Base-by-base conservation (phyloP, 2,888 invertebrate genomes). In the Mechanitis messenoides region DNA sequence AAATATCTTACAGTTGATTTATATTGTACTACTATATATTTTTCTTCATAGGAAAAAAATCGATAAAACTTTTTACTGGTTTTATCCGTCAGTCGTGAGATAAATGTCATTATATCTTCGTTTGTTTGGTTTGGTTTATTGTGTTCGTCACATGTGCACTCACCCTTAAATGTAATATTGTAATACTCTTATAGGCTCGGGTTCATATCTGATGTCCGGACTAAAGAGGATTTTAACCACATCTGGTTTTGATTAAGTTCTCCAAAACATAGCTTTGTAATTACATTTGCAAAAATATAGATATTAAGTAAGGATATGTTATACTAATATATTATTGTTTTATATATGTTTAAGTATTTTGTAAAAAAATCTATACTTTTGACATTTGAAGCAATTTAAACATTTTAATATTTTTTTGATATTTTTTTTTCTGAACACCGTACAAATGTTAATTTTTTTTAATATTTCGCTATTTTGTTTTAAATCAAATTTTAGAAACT, bases 181-280 rank as follows among this genome's bases (percentile, higher is more conserved):
- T 50, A 50, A 50, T 47, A 47, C 45, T 28, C 47, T 45, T 33
- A 38, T 57, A 50, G 35, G 38, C 46, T 33, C 28, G 35, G 45
- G 47, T 33, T 47, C 20, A 56, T 35, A 50, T 57, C 50, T 46
- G 57, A 57, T 38, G 50, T 20, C 35, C 57, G 20, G 28, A 38
- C 57, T 35, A 50, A 50, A 50, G 20, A 31, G 38, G 38, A 57
- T 50, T 57, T 57, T 57, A 57, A 35, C 47, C 20, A 50, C 50
- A 38, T 57, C 50, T 35, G 31, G 56, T 46, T 56, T 50, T 57
- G 57, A 57, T 57, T 57, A 57, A 57, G 35, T 46, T 57, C 50
- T 50, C 45, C 5, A 11, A 35, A 56, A 33, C n/a, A 6, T 31
- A 50, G 57, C 47, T 50, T 57, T 57, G 35, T 57, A 33, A 45